Evolutionary conservation across 2,888 invertebrate genomes (phyloP).

Genomic region (Sphaerophoria taeniata): DNA sequence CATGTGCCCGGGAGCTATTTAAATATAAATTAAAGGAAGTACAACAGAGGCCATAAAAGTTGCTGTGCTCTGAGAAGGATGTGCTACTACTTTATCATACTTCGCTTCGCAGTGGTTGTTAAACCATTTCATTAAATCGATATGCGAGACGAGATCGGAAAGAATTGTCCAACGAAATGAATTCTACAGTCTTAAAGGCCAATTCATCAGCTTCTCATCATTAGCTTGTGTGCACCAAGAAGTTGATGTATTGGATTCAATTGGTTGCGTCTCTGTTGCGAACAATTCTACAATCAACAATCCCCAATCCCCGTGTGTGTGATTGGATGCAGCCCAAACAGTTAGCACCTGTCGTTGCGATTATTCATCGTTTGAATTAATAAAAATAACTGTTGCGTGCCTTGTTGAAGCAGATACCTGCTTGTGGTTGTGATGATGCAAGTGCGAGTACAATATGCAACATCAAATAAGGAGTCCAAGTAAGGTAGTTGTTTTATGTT

Average conservation of each 20-base stretch:
- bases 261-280: conserved; percentile 16
- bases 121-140: conserved; percentile 40
- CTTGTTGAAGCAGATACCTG: not conserved
- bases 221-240: conserved; percentile 29
- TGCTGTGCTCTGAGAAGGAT: conserved; percentile 5
- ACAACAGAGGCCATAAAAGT: conserved; percentile 18
- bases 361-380: conserved; percentile 65
- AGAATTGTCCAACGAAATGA: not conserved
- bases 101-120: conserved; percentile 7
- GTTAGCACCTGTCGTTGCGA: conserved; percentile 65
- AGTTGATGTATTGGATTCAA: conserved; percentile 35
- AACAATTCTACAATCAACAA: conserved; percentile 34
- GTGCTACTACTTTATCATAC: conserved; percentile 15
- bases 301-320: conserved; percentile 42
- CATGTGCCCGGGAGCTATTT: conserved; percentile 58
- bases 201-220: conserved; percentile 57
- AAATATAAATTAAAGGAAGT: conserved; percentile 53
- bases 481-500: conserved; percentile 37
- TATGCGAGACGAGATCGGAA: conserved; percentile 14
- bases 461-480: conserved; percentile 37
- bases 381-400: conserved; percentile 67
- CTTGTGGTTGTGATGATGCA: not conserved
- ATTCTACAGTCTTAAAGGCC: conserved; percentile 1
- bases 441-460: conserved; percentile 5
- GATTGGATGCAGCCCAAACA: conserved; percentile 37